Conservation (phyloP, 35 echinoderm and acorn worm genomes). For the Eucidaris tribuloides region DNA sequence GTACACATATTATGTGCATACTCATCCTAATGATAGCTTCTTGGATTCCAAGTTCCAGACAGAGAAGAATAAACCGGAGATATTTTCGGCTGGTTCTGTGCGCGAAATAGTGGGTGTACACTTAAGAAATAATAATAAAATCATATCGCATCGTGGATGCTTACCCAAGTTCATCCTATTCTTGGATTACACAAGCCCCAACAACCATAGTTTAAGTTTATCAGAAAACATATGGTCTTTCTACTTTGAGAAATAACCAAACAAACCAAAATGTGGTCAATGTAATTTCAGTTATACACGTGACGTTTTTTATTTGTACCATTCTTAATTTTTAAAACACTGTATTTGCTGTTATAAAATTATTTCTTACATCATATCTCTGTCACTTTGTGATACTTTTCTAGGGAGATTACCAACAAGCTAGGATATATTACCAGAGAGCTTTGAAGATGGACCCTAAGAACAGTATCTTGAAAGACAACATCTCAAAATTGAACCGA, state of each 20-base stretch:
- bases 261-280: background rate
- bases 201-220: no score
- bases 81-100: no score
- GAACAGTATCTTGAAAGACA: conserved; percentile 26
- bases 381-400: conserved; percentile 18
- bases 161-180: no score
- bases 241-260: background rate
- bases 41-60: no score
- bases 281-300: background rate
- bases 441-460: conserved; percentile 27
- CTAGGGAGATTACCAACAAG: conserved; percentile 24
- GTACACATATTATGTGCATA: no score
- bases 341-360: background rate
- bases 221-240: background rate
- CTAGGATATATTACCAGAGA: conserved; percentile 35
- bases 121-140: no score
- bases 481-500: conserved; percentile 42
- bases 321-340: background rate
- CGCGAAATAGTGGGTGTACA: no score
- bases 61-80: no score
- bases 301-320: background rate
- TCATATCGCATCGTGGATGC: no score
- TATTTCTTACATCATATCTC: background rate
- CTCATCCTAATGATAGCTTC: no score
- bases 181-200: no score